These are phyloP conservation scores for Temnothorax longispinosus DNA, from an alignment of 1,140 invertebrate genomes.

Conservation along the genomic window DNA sequence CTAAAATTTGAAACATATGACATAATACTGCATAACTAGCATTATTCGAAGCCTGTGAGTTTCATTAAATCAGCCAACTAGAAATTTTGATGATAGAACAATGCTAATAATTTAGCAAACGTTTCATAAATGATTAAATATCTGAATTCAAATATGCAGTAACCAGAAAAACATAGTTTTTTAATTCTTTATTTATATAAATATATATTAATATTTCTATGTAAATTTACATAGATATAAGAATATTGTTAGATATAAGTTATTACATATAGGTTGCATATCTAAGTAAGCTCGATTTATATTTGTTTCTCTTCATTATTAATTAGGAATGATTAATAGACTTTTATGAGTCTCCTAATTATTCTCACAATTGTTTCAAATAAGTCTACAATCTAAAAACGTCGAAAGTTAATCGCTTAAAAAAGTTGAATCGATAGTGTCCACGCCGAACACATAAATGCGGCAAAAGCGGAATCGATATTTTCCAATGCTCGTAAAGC, in stretches of 20 bases:
- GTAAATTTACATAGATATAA: not conserved
- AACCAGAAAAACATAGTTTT: not conserved
- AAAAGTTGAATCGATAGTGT: conserved; percentile 48
- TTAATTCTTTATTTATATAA: not conserved
- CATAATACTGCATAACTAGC: not conserved
- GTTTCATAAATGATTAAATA: not conserved
- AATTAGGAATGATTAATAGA: not conserved
- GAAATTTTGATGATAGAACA: not conserved
- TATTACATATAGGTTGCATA: not conserved
- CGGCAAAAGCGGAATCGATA: conserved; percentile 44
- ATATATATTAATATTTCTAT: not conserved
- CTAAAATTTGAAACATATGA: conserved; percentile 3
- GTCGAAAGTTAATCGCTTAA: conserved; percentile 41
- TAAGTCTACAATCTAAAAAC: not conserved
- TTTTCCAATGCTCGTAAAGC: conserved; percentile 58
- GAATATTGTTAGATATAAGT: not conserved
- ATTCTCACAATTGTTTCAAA: not conserved
- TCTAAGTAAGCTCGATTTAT: not conserved
- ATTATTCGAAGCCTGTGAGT: conserved; percentile 2
- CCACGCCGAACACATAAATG: conserved; percentile 43
- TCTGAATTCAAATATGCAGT: not conserved
- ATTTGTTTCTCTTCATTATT: not conserved
- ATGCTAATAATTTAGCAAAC: not conserved
- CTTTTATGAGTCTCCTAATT: not conserved
- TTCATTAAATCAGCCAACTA: not conserved